A percentile compares a stretch with the other conserved stretches of the same genome.
These are phyloP conservation scores for Cardiocondyla obscurior DNA, from an alignment of 1,140 invertebrate species.

Conservation along the genomic window DNA sequence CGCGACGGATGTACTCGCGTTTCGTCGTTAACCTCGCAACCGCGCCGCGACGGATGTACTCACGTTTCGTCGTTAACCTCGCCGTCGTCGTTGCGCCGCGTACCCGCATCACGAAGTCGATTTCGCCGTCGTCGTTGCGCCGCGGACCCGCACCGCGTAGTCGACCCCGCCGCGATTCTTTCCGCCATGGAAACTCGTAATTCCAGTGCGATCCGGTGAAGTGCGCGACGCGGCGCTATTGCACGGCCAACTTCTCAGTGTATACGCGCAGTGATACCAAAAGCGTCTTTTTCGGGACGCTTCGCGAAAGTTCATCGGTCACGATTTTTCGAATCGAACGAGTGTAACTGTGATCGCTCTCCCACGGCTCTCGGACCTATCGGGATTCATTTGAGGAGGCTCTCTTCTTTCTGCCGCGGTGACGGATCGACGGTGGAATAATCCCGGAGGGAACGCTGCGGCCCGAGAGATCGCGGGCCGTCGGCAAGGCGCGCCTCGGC, in stretches of 20 bases:
- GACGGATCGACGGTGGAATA: slow-evolving; percentile 39
- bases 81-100: neutral
- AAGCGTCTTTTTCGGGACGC: neutral
- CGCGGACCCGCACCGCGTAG: too few species aligned
- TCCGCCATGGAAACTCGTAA: slow-evolving; percentile 54
- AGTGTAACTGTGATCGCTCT: neutral
- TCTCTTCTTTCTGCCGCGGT: too few species aligned
- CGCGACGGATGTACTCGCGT: slow-evolving; percentile 32
- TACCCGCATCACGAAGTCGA: too few species aligned
- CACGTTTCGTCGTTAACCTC: slow-evolving; percentile 8
- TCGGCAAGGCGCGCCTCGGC: slow-evolving; percentile 26
- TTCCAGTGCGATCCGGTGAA: slow-evolving; percentile 35
- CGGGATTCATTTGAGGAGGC: too few species aligned
- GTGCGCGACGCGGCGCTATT: slow-evolving; percentile 9
- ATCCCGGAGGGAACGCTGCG: neutral
- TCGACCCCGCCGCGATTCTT: neutral
- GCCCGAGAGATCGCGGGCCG: neutral
- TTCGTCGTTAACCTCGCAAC: slow-evolving; percentile 4
- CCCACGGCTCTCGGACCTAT: too few species aligned
- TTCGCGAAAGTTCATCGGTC: neutral
- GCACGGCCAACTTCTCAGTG: slow-evolving; percentile 36
- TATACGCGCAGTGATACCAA: slow-evolving; percentile 9
- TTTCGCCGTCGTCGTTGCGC: neutral
- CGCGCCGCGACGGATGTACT: neutral
- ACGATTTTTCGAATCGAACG: slow-evolving; percentile 17